Evolutionary conservation across 1,140 invertebrate genomes (phyloP).

Genomic region (Ganaspis sp.): DNA sequence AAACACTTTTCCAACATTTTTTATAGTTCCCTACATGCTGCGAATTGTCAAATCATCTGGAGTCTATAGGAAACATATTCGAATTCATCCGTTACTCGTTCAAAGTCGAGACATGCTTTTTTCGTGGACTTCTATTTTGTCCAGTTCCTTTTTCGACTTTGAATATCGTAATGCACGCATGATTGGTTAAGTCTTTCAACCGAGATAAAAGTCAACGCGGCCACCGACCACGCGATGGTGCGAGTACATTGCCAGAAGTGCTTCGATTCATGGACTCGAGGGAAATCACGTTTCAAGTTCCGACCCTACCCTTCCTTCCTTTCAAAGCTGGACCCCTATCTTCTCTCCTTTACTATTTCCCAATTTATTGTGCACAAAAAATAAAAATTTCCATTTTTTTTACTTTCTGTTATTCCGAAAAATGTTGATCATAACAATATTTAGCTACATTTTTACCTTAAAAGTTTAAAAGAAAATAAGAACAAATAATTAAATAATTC

Average conservation of each 20-base stretch:
- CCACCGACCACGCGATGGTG: conserved; percentile 51
- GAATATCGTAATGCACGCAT: conserved; percentile 59
- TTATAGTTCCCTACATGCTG: not conserved
- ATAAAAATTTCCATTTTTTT: not conserved
- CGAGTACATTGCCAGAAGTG: conserved; percentile 57
- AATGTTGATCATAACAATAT: too few relatives aligned
- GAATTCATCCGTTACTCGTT: not conserved
- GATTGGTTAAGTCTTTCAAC: conserved; percentile 60
- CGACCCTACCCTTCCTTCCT: conserved; percentile 56
- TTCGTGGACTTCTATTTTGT: conserved; percentile 10
- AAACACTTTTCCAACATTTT: not conserved
- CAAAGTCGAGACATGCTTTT: not conserved
- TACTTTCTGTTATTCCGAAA: too few relatives aligned
- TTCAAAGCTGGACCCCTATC: conserved; percentile 31
- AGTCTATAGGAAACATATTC: not conserved
- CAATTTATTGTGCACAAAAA: not conserved
- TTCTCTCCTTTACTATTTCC: not conserved
- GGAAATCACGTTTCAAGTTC: conserved; percentile 62
- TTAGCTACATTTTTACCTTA: too few relatives aligned
- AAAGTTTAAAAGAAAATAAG: too few relatives aligned
- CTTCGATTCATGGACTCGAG: conserved; percentile 57
- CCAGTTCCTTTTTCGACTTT: conserved; percentile 48
- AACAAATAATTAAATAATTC: too few relatives aligned
- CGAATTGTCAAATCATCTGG: not conserved
- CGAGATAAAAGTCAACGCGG: conserved; percentile 58